phyloP scores from a whole-genome alignment of 2,113 vertebrate genomes.

The Corythornis vintsioides region DNA sequence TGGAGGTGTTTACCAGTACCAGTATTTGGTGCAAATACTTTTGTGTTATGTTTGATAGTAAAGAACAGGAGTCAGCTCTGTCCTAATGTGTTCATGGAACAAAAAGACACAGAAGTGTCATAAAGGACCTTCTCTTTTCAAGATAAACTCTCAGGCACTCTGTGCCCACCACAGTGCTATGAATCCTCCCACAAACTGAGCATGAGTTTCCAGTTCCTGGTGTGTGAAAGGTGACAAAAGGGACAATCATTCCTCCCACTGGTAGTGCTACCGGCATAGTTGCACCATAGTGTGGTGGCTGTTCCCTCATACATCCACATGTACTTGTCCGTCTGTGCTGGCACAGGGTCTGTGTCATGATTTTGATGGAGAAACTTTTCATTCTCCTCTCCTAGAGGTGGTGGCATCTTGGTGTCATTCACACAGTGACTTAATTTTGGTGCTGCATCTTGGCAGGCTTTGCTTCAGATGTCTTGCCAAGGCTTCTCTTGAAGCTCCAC shows the following conservation, averaged over 20 bases:
- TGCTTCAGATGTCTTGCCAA: neutral
- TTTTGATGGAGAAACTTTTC: neutral
- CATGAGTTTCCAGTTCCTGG: neutral
- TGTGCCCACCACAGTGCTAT: neutral
- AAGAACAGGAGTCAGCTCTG: neutral
- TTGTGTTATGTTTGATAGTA: neutral
- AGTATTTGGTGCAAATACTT: neutral
- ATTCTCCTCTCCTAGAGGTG: neutral
- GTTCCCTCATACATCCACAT: rapidly evolving
- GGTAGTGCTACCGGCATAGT: neutral
- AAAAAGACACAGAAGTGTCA: neutral
- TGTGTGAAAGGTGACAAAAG: neutral
- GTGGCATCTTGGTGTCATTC: neutral
- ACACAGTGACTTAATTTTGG: neutral
- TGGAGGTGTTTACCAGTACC: neutral
- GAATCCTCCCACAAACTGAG: neutral
- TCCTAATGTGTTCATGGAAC: neutral
- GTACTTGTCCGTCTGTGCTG: neutral
- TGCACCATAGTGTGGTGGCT: neutral
- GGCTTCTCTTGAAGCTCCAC: neutral
- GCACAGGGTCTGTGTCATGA: neutral
- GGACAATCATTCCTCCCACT: neutral
- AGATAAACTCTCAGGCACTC: neutral
- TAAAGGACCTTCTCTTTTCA: neutral
- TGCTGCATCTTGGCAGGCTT: neutral